phyloP scores from a whole-genome alignment of 2,113 vertebrate species.

The Macroglossus sobrinus region DNA sequence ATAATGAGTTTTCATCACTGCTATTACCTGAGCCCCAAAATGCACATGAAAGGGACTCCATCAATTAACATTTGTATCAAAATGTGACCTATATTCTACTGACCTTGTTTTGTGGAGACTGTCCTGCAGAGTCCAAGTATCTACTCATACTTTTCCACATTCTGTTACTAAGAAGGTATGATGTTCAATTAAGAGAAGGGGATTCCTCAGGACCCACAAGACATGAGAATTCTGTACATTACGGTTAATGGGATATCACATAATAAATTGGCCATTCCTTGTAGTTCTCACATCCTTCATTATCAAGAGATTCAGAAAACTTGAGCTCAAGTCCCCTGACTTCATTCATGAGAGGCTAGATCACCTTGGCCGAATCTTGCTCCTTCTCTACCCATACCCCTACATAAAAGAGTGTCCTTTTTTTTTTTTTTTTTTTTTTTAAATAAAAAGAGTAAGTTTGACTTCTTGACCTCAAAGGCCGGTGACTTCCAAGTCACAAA shows the following conservation, averaged over 20 bases:
- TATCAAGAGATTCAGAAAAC: neutral
- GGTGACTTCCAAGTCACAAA: neutral
- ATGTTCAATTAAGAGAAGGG: slow-evolving; percentile 35
- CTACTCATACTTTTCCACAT: neutral
- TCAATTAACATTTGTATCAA: slow-evolving; percentile 59
- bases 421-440: too few relatives aligned
- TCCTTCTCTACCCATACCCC: fast-evolving
- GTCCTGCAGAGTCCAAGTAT: slow-evolving; percentile 6
- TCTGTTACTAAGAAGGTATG: neutral
- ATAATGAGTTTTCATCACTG: slow-evolving; percentile 71
- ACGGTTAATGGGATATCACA: neutral
- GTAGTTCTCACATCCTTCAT: neutral
- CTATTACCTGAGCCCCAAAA: slow-evolving; percentile 72
- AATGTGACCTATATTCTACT: slow-evolving; percentile 35
- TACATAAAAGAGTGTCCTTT: neutral
- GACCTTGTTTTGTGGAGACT: slow-evolving; percentile 15
- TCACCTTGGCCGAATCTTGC: neutral
- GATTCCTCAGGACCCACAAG: neutral
- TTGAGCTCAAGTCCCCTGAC: neutral
- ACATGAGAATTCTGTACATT: neutral
- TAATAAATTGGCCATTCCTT: neutral
- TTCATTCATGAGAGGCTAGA: neutral
- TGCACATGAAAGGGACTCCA: slow-evolving; percentile 38
- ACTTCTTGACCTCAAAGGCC: neutral
- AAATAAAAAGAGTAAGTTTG: neutral